These are phyloP conservation scores for Pagrus major DNA, from an alignment of 2,113 vertebrate genomes.

Conservation along the genomic window DNA sequence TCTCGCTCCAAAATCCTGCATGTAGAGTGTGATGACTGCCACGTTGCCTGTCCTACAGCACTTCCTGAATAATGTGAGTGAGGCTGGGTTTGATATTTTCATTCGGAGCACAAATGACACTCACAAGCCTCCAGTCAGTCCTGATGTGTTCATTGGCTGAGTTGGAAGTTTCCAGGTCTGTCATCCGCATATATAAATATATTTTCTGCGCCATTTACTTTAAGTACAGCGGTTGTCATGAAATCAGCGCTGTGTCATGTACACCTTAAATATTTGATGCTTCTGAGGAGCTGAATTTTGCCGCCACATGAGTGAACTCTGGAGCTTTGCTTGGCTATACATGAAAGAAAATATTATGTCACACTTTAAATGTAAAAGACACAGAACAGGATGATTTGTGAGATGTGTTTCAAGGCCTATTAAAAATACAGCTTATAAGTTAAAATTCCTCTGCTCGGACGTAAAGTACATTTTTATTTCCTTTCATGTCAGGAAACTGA, in stretches of 20 bases:
- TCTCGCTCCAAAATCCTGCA: conserved; percentile 65
- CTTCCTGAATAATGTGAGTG: conserved; percentile 72
- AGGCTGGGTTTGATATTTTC: conserved; percentile 67
- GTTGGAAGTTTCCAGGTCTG: conserved; percentile 64
- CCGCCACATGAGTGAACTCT: conserved; percentile 38
- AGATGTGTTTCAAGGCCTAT: conserved; percentile 13
- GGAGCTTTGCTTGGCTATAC: conserved; percentile 17
- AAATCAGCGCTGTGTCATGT: conserved; percentile 74
- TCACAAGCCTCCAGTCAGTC: conserved; percentile 47
- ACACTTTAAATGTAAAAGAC: conserved; percentile 7
- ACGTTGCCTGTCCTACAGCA: conserved; percentile 74
- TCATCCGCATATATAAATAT: conserved; percentile 78
- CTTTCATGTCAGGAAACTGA: neutral
- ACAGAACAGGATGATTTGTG: conserved; percentile 13
- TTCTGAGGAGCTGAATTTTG: conserved; percentile 54
- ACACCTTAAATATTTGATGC: conserved; percentile 76
- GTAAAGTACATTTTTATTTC: conserved; percentile 13
- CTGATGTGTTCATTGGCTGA: conserved; percentile 75
- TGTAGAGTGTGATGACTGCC: conserved; percentile 68
- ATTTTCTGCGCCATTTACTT: conserved; percentile 79
- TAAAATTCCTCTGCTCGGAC: conserved; percentile 10
- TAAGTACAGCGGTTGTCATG: conserved; percentile 63
- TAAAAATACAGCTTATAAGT: conserved; percentile 23
- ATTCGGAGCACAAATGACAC: conserved; percentile 72
- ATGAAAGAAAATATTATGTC: conserved; percentile 33